A percentile compares a stretch with the other conserved stretches of the same genome.
phyloP scores from a whole-genome alignment of 1,140 invertebrate species.

The Steinernema feltiae region DNA sequence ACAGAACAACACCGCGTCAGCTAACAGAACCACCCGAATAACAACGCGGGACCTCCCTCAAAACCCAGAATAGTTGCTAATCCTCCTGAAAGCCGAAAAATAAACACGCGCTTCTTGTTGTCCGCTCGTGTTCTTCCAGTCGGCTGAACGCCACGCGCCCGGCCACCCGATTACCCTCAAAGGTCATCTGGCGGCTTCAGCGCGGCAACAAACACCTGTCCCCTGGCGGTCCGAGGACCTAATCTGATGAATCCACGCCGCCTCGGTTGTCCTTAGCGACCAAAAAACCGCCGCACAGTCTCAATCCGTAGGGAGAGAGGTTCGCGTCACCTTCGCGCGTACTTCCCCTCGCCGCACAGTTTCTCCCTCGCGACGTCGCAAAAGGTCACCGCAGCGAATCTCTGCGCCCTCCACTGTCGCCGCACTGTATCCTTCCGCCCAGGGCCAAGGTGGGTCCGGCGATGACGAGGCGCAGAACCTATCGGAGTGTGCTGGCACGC shows the following conservation, averaged over 20 bases:
- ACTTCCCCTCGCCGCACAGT: neutral
- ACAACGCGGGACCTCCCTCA: neutral
- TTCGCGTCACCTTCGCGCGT: no score
- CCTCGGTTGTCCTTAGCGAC: slow-evolving; percentile 3
- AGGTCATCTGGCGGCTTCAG: slow-evolving; percentile 11
- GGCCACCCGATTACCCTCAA: neutral
- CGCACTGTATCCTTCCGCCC: neutral
- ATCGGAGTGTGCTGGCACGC: neutral
- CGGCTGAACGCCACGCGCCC: neutral
- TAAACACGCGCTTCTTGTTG: neutral
- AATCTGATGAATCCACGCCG: neutral
- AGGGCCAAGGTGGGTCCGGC: neutral
- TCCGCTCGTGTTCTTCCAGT: neutral
- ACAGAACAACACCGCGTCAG: neutral
- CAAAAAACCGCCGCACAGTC: neutral
- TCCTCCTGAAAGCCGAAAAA: neutral
- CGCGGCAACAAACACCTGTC: slow-evolving; percentile 4
- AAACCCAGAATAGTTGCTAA: neutral
- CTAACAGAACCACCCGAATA: neutral
- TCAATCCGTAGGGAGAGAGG: neutral
- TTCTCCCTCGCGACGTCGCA: neutral
- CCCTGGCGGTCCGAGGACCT: neutral
- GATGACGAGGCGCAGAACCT: no score
- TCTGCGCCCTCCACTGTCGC: neutral
- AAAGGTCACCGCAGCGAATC: neutral